Base-by-base conservation (phyloP, 2,797 vertebrate genomes). In the Helostoma temminkii region DNA sequence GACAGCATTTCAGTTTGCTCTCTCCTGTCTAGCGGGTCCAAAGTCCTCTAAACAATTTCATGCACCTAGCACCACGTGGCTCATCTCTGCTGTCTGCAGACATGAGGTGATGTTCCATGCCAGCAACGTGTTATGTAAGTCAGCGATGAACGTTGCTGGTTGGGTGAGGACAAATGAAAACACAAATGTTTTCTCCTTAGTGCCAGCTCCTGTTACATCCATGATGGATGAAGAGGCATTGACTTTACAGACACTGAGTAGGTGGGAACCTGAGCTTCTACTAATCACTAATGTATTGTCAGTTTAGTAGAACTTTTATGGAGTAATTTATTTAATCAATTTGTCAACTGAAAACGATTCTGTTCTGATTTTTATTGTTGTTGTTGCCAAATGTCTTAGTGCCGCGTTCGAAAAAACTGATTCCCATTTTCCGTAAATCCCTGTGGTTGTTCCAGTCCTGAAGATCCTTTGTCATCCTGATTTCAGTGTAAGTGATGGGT, bases 101-200 rank as follows among this genome's bases (percentile, higher is more conserved):
- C 19, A 46, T 11, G 16, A 63, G 36, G 32, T 41, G 63, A 46
- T 19, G 49, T 34, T 48, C 22, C 34, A 3, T 43, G 36, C 26
- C 61, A 52, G 2, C 67, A 45, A 53, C 21, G 47, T 14, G 36
- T 81, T 73, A 64, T 56, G 57, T 48, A 78, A 75, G 39, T 34
- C 42, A 66, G 53, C 39, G 64, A 46, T 61, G 72, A n/a, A 59
- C n/a, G 36, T 21, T 60, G 59, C 3, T 10, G 55, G 42, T 7
- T 9, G 43, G 57, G 28, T 26, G 53, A 64, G 30, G 37, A 64
- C 62, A 49, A 61, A 60, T 39, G 30, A 42, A 57, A 53, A 41
- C 43, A 46, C 36, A n/a, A n/a, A n/a, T n/a, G n/a, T 48, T 18
- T 54, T 36, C 15, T 50, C 19, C 34, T 68, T 43, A 26, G 47